Evolutionary conservation across 1,140 invertebrate genomes (phyloP).

Genomic region (Halictus rubicundus): DNA sequence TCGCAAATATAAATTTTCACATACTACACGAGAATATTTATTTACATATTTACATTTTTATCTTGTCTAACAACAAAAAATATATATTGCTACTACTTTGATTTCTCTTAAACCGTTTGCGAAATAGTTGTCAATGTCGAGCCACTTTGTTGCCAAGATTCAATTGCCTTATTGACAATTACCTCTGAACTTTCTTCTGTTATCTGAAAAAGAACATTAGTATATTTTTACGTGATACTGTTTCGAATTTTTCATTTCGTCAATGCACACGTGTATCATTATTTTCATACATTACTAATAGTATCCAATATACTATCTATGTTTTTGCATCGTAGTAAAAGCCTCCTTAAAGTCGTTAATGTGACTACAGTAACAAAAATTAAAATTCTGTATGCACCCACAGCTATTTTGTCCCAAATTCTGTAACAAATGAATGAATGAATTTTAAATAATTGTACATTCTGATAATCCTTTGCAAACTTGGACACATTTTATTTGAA

Average conservation of each 20-base stretch:
- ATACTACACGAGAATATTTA: neutral
- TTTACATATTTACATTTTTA: conserved; percentile 16
- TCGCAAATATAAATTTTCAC: conserved; percentile 4
- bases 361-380: conserved; percentile 89
- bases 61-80: neutral
- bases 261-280: conserved; percentile 2
- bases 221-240: neutral
- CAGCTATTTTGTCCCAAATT: conserved; percentile 94
- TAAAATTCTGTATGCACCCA: conserved; percentile 90
- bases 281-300: conserved; percentile 83
- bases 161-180: conserved; percentile 89
- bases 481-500: too few species aligned
- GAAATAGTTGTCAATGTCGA: conserved; percentile 69
- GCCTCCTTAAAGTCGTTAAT: conserved; percentile 85
- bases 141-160: conserved; percentile 86
- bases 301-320: conserved; percentile 83
- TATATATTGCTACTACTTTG: neutral
- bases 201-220: conserved; percentile 81
- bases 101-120: conserved; percentile 32
- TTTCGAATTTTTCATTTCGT: neutral
- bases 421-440: conserved; percentile 79
- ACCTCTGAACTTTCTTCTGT: conserved; percentile 88
- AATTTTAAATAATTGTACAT: conserved; percentile 2
- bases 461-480: neutral
- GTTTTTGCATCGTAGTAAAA: conserved; percentile 84